Evolutionary conservation across 2,113 vertebrate genomes (phyloP).

Genomic region (Amia ocellicauda): DNA sequence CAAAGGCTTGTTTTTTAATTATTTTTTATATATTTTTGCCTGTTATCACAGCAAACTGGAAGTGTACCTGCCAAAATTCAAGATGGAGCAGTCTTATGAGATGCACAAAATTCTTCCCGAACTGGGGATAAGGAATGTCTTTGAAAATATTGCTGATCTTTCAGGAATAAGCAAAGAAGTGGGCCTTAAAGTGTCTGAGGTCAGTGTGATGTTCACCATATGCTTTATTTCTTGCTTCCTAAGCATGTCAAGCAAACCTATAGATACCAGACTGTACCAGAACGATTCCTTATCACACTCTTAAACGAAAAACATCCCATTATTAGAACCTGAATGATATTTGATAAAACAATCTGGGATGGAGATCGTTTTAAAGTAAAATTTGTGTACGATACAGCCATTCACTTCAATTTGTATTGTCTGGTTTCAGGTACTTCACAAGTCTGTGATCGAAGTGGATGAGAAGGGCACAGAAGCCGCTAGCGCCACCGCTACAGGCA

Average conservation of each 20-base stretch:
- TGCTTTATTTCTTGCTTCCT: not conserved
- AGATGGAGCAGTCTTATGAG: conserved; percentile 78
- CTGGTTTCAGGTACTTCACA: conserved; percentile 75
- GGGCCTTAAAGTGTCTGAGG: conserved; percentile 75
- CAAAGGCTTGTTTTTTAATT: no score
- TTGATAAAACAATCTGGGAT: no score
- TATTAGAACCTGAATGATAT: no score
- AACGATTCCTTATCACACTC: no score
- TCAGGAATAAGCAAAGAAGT: conserved; percentile 61
- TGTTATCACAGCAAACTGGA: conserved; percentile 72
- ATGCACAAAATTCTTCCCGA: conserved; percentile 73
- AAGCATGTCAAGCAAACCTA: no score
- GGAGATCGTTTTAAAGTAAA: no score
- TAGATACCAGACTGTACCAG: no score
- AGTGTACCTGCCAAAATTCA: conserved; percentile 83
- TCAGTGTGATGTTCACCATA: conserved; percentile 32
- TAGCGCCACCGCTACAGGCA: conserved; percentile 62
- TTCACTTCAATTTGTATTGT: not conserved
- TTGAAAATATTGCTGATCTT: conserved; percentile 69
- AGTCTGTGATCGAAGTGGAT: conserved; percentile 79
- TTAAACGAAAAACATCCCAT: no score
- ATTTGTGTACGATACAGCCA: not conserved
- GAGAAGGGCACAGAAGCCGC: conserved; percentile 78
- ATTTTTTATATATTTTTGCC: no score
- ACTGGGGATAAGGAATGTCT: conserved; percentile 73